Percentiles rank a stretch among this genome's conserved stretches.
These are phyloP conservation scores for Loripinus fragilis DNA, from an alignment of 2,888 invertebrate species.

Conservation along the genomic window DNA sequence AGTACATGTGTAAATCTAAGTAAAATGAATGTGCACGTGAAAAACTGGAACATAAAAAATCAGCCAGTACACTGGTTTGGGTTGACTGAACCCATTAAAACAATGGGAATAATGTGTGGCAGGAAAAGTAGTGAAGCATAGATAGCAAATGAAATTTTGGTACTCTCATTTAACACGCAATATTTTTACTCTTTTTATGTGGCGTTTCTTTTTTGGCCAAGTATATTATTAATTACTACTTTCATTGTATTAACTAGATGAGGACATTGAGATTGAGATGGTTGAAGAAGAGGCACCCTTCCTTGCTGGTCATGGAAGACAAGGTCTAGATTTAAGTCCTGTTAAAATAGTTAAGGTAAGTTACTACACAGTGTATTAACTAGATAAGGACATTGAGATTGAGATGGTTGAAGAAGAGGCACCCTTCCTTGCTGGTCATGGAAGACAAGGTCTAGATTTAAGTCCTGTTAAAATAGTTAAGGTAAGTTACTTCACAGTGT, in stretches of 20 bases:
- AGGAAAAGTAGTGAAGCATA: too few relatives aligned
- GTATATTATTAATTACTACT: not conserved
- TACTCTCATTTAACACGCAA: too few relatives aligned
- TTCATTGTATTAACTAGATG: conserved; percentile 87
- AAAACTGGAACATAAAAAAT: too few relatives aligned
- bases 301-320: conserved; percentile 91
- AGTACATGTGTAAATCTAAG: too few relatives aligned
- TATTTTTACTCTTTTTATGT: too few relatives aligned
- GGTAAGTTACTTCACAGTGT: conserved; percentile 65
- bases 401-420: conserved; percentile 99
- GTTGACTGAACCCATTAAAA: too few relatives aligned
- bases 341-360: conserved; percentile 93
- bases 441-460: conserved; percentile 94
- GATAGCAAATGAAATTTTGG: too few relatives aligned
- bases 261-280: conserved; percentile 98
- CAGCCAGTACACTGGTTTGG: too few relatives aligned
- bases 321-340: conserved; percentile 94
- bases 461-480: conserved; percentile 97
- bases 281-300: conserved; percentile 99
- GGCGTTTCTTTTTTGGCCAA: too few relatives aligned
- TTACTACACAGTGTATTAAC: not conserved
- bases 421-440: conserved; percentile 92
- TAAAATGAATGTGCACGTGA: too few relatives aligned
- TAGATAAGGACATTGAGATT: conserved; percentile 98
- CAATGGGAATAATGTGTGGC: too few relatives aligned